phyloP scores from a whole-genome alignment of 2,113 vertebrate species.

The Laticauda laticaudata region DNA sequence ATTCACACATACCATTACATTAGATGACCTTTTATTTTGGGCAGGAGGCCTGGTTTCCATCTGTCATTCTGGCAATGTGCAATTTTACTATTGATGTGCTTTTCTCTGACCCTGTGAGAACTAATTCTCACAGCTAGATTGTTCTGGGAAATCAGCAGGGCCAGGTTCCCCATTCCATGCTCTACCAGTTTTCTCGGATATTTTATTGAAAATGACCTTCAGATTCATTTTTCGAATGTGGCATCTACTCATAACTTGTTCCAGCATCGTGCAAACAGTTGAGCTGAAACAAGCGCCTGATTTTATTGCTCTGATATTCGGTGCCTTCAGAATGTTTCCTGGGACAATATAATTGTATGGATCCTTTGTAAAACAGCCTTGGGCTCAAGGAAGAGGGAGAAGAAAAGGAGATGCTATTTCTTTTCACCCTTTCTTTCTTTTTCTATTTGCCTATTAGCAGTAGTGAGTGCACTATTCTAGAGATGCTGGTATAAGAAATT shows the following conservation, averaged over 20 bases:
- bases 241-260: neutral
- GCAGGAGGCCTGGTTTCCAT: neutral
- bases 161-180: neutral
- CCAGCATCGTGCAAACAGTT: neutral
- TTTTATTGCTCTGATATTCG: neutral
- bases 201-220: neutral
- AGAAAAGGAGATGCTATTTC: neutral
- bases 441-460: neutral
- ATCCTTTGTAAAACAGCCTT: neutral
- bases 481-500: neutral
- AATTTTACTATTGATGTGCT: neutral
- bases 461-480: neutral
- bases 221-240: neutral
- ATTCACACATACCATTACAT: neutral
- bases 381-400: neutral
- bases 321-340: neutral
- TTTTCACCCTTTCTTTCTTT: neutral
- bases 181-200: neutral
- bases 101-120: neutral
- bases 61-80: neutral
- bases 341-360: neutral
- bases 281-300: neutral
- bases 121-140: neutral
- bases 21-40: neutral
- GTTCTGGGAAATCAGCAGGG: neutral